Evolutionary conservation across 2,888 invertebrate species (phyloP), one percentile per base, ranked within the genome.

Genomic region (Andrena praecox): DNA sequence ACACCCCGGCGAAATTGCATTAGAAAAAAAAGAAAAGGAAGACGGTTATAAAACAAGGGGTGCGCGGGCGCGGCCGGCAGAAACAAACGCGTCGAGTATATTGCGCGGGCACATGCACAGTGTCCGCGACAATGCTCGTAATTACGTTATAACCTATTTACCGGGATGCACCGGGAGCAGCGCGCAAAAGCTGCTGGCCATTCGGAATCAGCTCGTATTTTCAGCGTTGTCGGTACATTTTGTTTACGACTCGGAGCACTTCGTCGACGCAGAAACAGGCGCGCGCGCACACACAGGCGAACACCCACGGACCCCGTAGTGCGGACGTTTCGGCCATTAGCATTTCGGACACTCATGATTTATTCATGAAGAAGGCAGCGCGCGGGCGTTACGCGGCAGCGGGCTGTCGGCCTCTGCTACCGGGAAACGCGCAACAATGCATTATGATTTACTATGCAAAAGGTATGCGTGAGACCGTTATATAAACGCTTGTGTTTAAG

Each of bases 281-380:
- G 29, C 29, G 42, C 56, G 56, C 68, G 33, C 56, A 27, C 24
- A 56, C 56, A 27, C 20, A n/a, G 54, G n/a, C 20, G 54, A 8
- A 56, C 24, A 31, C 74, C 69, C 59, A 52, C 56, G 64, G 27
- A 27, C 31, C 48, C 56, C 64, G 50, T 62, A 54, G 70, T 73
- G 82, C 80, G 81, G 71, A 80, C 87, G 83, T 87, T 88, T 87
- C 77, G 77, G 68, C 87, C 85, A 85, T 88, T 88, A 88, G 87
- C 88, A 88, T 88, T 88, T 88, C 87, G 88, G 85, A 77, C 78
- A 74, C 74, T 88, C 87, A 86, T 88, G 88, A 88, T 87, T 88
- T 88, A 88, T 88, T 88, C 88, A 88, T 87, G 87, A 86, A 82
- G 89, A 82, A 87, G 80, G 62, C 52, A 33, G 70, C 50, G 24